phyloP scores from a whole-genome alignment of 2,113 vertebrate genomes.

The Etia nguti region DNA sequence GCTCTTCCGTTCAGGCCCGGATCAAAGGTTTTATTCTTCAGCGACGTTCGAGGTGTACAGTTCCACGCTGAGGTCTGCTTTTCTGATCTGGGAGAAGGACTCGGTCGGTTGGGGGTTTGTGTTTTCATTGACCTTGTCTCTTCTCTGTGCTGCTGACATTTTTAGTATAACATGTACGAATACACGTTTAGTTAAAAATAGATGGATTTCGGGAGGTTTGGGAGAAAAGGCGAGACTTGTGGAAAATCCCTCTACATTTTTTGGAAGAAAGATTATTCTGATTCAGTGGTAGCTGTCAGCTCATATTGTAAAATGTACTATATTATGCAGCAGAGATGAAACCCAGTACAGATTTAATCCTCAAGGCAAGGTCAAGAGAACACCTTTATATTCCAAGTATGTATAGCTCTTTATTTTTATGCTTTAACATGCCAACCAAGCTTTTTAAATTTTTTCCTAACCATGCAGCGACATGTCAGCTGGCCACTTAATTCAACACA shows the following conservation, averaged over 20 bases:
- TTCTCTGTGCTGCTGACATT: neutral
- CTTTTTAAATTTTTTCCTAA: neutral
- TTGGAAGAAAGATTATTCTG: conserved; percentile 1
- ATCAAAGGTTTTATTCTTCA: conserved; percentile 55
- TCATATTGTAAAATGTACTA: neutral
- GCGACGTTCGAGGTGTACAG: conserved; percentile 23
- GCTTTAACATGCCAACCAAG: neutral
- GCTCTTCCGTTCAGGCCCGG: conserved; percentile 26
- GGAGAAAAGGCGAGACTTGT: neutral
- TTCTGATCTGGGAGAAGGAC: neutral
- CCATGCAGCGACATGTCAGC: neutral
- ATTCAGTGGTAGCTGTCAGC: conserved; percentile 15
- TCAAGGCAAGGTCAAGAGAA: conserved; percentile 20
- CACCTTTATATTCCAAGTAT: neutral
- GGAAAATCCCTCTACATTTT: neutral
- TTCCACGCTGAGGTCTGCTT: conserved; percentile 1
- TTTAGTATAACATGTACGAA: neutral
- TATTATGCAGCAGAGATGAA: neutral
- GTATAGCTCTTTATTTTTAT: neutral
- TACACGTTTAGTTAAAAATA: neutral
- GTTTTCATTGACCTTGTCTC: conserved; percentile 56
- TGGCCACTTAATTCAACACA: conserved; percentile 21
- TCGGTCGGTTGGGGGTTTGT: conserved; percentile 4
- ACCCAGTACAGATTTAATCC: neutral
- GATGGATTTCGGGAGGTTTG: neutral